Percentiles rank a stretch among this genome's conserved stretches.
Conservation (phyloP, 2,797 vertebrate genomes). For the Benthosema pterotum region DNA sequence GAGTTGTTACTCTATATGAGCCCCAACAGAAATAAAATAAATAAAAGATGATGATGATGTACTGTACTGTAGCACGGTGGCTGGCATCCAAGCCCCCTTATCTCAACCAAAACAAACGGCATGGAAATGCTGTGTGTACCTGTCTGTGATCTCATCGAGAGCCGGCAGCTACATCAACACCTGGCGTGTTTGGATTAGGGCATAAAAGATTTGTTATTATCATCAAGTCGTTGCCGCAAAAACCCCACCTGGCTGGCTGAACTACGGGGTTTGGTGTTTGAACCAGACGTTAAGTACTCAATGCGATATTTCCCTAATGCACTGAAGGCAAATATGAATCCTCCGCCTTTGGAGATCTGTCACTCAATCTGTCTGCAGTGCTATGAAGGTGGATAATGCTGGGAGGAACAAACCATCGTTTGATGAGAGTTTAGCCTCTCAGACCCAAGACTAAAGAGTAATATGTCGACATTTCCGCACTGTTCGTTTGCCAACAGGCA, state of each 20-base stretch:
- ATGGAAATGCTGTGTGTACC: constrained; percentile 44
- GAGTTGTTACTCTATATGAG: background rate
- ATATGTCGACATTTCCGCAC: too few relatives aligned
- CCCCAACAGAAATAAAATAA: background rate
- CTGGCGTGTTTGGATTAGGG: constrained; percentile 59
- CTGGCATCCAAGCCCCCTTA: constrained; percentile 54
- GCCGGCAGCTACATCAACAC: constrained; percentile 62
- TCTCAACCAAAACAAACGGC: constrained; percentile 69
- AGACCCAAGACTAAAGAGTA: too few relatives aligned
- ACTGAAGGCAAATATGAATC: too few relatives aligned
- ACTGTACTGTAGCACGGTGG: constrained; percentile 48
- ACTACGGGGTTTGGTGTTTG: constrained; percentile 60
- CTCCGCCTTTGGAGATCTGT: background rate
- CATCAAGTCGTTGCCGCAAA: constrained; percentile 54
- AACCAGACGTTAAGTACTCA: constrained; percentile 44
- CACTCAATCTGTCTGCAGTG: background rate
- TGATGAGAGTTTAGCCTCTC: too few relatives aligned
- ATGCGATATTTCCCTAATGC: constrained; percentile 19
- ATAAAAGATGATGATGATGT: constrained; percentile 35
- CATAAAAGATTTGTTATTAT: constrained; percentile 66
- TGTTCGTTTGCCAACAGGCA: too few relatives aligned
- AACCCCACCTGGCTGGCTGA: constrained; percentile 64
- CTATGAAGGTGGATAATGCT: background rate
- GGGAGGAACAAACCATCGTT: too few relatives aligned
- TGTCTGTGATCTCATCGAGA: constrained; percentile 60